Conservation (phyloP, 2,797 vertebrate species). For the Scomberomorus guttatus region DNA sequence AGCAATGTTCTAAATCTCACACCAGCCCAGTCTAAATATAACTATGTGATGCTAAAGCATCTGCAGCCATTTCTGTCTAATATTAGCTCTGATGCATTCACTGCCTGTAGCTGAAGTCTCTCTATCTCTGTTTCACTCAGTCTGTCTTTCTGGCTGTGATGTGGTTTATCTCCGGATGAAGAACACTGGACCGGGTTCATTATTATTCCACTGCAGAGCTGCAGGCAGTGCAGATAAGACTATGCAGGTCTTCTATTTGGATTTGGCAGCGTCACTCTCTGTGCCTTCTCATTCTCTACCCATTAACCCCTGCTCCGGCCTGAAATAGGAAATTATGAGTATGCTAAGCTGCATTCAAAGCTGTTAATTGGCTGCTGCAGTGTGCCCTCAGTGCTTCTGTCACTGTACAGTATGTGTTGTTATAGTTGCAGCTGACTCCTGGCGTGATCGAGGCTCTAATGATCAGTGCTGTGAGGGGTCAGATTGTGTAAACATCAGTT, state of each 20-base stretch:
- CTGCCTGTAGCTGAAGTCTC: slow-evolving; percentile 20
- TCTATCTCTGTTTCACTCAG: neutral
- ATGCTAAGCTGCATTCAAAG: slow-evolving; percentile 25
- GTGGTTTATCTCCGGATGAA: slow-evolving; percentile 41
- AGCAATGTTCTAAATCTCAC: slow-evolving; percentile 37
- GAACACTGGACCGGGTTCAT: slow-evolving; percentile 42
- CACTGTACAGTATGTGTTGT: neutral
- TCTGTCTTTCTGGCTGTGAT: slow-evolving; percentile 26
- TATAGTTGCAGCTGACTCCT: neutral
- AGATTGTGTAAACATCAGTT: neutral
- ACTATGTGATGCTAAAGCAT: slow-evolving; percentile 23
- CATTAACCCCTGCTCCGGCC: slow-evolving; percentile 41
- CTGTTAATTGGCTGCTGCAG: slow-evolving; percentile 40
- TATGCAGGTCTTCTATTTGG: slow-evolving; percentile 40
- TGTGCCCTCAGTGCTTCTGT: slow-evolving; percentile 9
- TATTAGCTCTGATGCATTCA: slow-evolving; percentile 28
- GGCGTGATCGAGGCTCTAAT: neutral
- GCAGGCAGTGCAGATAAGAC: slow-evolving; percentile 56
- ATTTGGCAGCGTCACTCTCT: slow-evolving; percentile 28
- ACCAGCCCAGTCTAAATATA: slow-evolving; percentile 40
- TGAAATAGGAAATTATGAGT: slow-evolving; percentile 45
- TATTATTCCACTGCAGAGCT: slow-evolving; percentile 53
- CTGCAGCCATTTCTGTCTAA: slow-evolving; percentile 39
- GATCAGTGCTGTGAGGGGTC: neutral
- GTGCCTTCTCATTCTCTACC: slow-evolving; percentile 17